These are phyloP conservation scores for Notocelia uddmanniana DNA, from an alignment of 2,888 invertebrate genomes.

Conservation along the genomic window DNA sequence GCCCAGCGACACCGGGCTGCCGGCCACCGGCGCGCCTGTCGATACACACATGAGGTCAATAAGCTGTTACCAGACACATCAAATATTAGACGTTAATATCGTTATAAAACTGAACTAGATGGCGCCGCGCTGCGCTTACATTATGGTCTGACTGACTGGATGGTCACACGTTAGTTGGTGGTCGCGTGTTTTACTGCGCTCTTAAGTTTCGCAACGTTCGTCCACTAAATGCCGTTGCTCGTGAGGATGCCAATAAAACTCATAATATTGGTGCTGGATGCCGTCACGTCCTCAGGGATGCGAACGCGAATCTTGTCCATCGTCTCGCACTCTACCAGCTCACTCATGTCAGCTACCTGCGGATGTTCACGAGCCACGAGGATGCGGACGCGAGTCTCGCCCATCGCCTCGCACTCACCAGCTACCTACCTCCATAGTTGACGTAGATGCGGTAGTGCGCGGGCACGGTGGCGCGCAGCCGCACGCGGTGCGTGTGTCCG, in stretches of 20 bases:
- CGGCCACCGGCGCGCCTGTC: slow-evolving; percentile 82
- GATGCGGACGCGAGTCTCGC: not conserved
- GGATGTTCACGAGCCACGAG: not conserved
- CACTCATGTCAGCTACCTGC: slow-evolving; percentile 92
- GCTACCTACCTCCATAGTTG: slow-evolving; percentile 87
- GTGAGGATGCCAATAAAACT: too few relatives aligned
- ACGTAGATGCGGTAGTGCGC: slow-evolving; percentile 91
- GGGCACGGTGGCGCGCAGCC: slow-evolving; percentile 93
- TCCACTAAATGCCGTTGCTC: not conserved
- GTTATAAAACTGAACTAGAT: too few relatives aligned
- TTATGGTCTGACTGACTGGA: too few relatives aligned
- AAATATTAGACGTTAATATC: too few relatives aligned
- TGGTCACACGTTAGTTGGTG: too few relatives aligned
- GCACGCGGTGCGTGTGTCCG: slow-evolving; percentile 92
- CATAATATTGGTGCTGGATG: slow-evolving; percentile 87
- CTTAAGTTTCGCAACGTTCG: not conserved
- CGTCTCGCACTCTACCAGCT: slow-evolving; percentile 94
- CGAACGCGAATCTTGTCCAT: slow-evolving; percentile 90
- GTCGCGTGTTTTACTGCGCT: not conserved
- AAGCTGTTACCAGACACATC: not conserved
- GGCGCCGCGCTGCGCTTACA: too few relatives aligned
- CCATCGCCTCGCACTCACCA: not conserved
- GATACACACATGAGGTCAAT: not conserved
- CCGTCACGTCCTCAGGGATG: slow-evolving; percentile 92
- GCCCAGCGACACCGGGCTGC: slow-evolving; percentile 86